A percentile compares a stretch with the other conserved stretches of the same genome.
phyloP scores from a whole-genome alignment of 1,140 invertebrate species.

The Halictus rubicundus region DNA sequence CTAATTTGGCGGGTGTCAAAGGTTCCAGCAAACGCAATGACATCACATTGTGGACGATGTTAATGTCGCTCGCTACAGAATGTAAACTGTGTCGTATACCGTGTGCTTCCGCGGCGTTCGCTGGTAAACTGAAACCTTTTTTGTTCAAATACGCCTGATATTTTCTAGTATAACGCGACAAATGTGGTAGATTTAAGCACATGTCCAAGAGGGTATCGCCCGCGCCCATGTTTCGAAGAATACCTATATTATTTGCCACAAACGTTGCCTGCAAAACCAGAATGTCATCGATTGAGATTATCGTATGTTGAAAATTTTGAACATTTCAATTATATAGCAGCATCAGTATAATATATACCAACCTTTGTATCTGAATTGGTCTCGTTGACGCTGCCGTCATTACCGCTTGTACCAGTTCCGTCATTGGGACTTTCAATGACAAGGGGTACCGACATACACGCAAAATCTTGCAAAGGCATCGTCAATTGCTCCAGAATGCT shows the following conservation, averaged over 20 bases:
- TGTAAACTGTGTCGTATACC: constrained; percentile 88
- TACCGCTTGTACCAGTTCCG: constrained; percentile 63
- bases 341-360: background rate
- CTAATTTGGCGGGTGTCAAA: constrained; percentile 88
- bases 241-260: constrained; percentile 80
- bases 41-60: constrained; percentile 90
- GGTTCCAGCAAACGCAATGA: constrained; percentile 93
- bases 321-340: background rate
- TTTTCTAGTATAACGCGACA: constrained; percentile 87
- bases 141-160: constrained; percentile 86
- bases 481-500: constrained; percentile 85
- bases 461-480: constrained; percentile 83
- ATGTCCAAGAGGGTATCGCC: constrained; percentile 90
- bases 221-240: constrained; percentile 87
- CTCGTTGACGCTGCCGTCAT: constrained; percentile 64
- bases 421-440: constrained; percentile 64
- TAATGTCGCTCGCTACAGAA: constrained; percentile 90
- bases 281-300: background rate
- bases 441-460: constrained; percentile 47
- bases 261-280: constrained; percentile 77
- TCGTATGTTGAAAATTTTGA: background rate
- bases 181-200: constrained; percentile 87
- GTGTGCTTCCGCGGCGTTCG: constrained; percentile 88
- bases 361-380: constrained; percentile 73
- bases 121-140: constrained; percentile 85